Base-by-base conservation (phyloP, 2,888 invertebrate species). In the Philaethria dido region DNA sequence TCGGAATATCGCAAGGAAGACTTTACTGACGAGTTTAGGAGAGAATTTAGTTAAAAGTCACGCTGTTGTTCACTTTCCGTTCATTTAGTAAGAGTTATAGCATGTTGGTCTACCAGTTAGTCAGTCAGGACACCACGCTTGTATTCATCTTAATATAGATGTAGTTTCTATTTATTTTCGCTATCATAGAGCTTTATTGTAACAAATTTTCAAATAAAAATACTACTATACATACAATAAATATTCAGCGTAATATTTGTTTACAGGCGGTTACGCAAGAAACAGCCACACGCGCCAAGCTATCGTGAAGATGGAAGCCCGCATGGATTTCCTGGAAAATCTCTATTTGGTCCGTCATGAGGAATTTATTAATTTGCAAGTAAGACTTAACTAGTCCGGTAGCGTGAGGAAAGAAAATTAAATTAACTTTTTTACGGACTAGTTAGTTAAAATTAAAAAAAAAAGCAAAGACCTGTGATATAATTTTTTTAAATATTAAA, bases 271-370 rank as follows among this genome's bases (percentile, higher is more conserved):
- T 84, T 82, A 95, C 77, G 93, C 93, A 72, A 93, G 94, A 70
- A 95, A 96, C 81, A 94, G 95, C 73, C 87, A 94, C 72, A 86
- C 96, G 78, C 94, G 95, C 70, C 94, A 95, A 81, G 93, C 95
- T 57, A 89, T 97, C 73, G 96, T 96, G 4, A 96, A 97, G 77
- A 93, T 97, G 76, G 95, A 96, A 79, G 95, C 96, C 68, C 60
- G 70, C n/a, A 22, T 70, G 42, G 45, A 64, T 22, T 68, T 65
- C 29, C 33, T 70, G 14, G 70, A 70, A n/a, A 65, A 65, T 5
- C 48, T 70, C 0, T 70, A 70, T 18, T 54, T 59, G 52, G 62
- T 68, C 42, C 69, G 69, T 20, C 66, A 69, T 47, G 69, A 69
- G 36, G 69, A 69, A 50, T 52, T 69, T 39, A 59, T 69, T 33